These are phyloP conservation scores for Acanthisitta chloris DNA, from an alignment of 2,113 vertebrate genomes.

Conservation along the genomic window DNA sequence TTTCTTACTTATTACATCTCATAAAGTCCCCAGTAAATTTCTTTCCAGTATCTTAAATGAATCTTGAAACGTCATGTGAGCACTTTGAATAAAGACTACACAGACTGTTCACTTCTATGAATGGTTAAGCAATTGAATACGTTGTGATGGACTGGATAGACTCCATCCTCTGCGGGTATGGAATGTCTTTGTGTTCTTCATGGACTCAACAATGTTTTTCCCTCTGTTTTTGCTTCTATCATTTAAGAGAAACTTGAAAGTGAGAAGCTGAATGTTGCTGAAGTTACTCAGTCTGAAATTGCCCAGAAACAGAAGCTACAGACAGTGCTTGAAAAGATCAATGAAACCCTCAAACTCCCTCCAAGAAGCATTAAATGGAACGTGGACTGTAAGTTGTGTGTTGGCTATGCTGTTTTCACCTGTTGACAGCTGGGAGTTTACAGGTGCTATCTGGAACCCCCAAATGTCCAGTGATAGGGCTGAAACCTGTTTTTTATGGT, in stretches of 20 bases:
- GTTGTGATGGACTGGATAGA: not conserved
- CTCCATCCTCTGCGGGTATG: not conserved
- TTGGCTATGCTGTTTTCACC: not conserved
- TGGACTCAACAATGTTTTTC: not conserved
- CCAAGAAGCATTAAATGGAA: conserved; percentile 88
- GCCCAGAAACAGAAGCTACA: conserved; percentile 90
- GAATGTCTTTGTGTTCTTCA: not conserved
- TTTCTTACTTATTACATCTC: conserved; percentile 54
- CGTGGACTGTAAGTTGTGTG: conserved; percentile 82
- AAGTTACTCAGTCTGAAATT: conserved; percentile 90
- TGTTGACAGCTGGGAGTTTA: not conserved
- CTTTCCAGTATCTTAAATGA: conserved; percentile 47
- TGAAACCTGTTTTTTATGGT: not conserved
- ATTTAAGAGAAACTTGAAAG: conserved; percentile 84
- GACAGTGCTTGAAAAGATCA: conserved; percentile 90
- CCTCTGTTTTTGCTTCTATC: not conserved
- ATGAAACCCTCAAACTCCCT: conserved; percentile 85
- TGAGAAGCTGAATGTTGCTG: conserved; percentile 87
- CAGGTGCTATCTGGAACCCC: not conserved
- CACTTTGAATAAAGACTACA: conserved; percentile 25
- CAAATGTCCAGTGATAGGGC: not conserved
- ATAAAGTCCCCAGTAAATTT: conserved; percentile 52
- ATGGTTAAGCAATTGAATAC: conserved; percentile 7
- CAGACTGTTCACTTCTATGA: conserved; percentile 3
- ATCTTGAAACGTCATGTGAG: conserved; percentile 36